These are phyloP conservation scores for Pocillopora damicornis DNA, from an alignment of 64 coral and sea anemone genomes.

Conservation along the genomic window DNA sequence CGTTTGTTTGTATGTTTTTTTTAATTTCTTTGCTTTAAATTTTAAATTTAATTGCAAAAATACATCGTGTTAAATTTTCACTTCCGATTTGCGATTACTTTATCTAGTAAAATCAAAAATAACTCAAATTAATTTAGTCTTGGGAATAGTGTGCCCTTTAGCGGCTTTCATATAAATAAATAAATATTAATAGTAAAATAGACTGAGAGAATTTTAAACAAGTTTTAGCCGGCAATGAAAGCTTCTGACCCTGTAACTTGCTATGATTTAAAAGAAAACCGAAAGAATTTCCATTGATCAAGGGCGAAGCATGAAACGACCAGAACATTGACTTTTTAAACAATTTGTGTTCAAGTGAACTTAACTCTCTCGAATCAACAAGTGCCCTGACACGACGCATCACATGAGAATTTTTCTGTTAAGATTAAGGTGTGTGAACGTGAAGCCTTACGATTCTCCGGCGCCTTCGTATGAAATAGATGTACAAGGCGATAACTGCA, in stretches of 20 bases:
- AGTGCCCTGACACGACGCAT: neutral
- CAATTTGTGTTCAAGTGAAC: too few relatives aligned
- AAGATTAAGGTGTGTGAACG: constrained; percentile 70
- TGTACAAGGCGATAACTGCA: constrained; percentile 76
- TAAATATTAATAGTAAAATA: neutral
- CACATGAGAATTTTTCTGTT: neutral
- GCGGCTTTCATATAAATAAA: neutral
- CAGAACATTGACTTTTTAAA: too few relatives aligned
- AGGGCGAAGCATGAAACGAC: too few relatives aligned
- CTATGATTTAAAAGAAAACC: too few relatives aligned
- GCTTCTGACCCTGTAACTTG: neutral
- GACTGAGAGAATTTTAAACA: neutral
- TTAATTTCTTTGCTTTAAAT: neutral
- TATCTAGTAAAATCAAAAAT: neutral
- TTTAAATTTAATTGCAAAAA: neutral
- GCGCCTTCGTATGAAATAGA: constrained; percentile 87
- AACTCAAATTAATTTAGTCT: neutral
- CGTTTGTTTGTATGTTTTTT: neutral
- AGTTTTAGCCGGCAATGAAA: neutral
- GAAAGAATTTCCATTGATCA: too few relatives aligned
- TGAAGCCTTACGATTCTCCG: constrained; percentile 57
- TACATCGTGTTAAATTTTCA: neutral
- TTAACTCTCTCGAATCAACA: too few relatives aligned
- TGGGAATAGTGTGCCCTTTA: neutral
- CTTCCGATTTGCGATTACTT: neutral